Evolutionary conservation across 1,140 invertebrate genomes (phyloP).

Genomic region (Penaeus vannamei): DNA sequence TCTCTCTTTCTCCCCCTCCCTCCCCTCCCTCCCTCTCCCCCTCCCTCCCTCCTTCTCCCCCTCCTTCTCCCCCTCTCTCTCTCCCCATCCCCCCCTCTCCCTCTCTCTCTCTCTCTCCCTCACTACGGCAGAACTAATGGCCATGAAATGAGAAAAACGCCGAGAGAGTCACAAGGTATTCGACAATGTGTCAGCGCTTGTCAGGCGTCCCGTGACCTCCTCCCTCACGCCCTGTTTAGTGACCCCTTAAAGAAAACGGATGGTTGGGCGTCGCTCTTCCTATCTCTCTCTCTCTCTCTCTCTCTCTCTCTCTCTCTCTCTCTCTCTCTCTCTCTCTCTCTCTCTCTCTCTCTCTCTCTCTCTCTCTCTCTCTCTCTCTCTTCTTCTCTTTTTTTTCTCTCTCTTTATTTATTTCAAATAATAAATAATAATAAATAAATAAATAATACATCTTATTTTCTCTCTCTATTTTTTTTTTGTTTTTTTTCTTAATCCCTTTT

Average conservation of each 20-base stretch:
- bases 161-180: not conserved
- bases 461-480: too few relatives aligned
- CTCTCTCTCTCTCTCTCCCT: too few relatives aligned
- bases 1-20: not conserved
- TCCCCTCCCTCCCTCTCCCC: not conserved
- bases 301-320: not conserved
- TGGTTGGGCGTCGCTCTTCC: not conserved
- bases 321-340: not conserved
- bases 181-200: conserved; percentile 2
- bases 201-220: not conserved
- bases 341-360: not conserved
- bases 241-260: too few relatives aligned
- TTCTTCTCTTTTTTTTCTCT: too few relatives aligned
- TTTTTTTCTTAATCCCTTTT: too few relatives aligned
- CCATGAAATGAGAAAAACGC: conserved; percentile 28
- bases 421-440: too few relatives aligned
- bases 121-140: conserved; percentile 12
- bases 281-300: not conserved
- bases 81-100: too few relatives aligned
- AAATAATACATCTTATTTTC: too few relatives aligned
- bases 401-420: too few relatives aligned
- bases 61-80: too few relatives aligned
- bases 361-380: too few relatives aligned
- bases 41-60: not conserved
- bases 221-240: too few relatives aligned